phyloP scores from a whole-genome alignment of 2,113 vertebrate species.

The Ctenodactylus gundi region DNA sequence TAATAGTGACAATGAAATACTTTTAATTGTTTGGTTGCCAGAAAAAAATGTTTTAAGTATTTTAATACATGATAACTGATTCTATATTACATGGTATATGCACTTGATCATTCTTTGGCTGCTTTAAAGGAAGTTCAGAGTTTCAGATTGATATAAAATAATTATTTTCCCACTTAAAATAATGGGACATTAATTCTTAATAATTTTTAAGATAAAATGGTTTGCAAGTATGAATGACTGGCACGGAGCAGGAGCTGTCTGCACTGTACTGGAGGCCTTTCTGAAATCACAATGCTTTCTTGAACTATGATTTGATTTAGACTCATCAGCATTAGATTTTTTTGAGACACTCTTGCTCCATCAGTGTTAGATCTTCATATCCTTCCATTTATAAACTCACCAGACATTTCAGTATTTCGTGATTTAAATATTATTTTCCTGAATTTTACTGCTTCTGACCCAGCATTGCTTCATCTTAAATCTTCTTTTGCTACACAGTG shows the following conservation, averaged over 20 bases:
- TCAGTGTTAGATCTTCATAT: background rate
- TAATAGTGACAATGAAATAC: background rate
- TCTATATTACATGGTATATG: background rate
- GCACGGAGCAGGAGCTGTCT: background rate
- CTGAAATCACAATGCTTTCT: background rate
- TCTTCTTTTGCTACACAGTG: background rate
- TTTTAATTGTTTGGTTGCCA: background rate
- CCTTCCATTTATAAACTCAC: background rate
- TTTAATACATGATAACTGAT: background rate
- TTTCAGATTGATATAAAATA: background rate
- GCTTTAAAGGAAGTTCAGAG: background rate
- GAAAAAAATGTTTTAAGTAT: background rate
- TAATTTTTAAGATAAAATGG: background rate
- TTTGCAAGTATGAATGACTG: background rate
- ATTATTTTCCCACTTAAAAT: background rate
- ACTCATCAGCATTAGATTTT: background rate
- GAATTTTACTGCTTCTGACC: background rate
- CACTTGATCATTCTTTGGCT: background rate
- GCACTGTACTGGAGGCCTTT: background rate
- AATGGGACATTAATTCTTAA: background rate
- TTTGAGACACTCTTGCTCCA: too few species aligned
- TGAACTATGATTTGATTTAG: background rate
- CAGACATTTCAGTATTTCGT: background rate
- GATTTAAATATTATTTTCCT: background rate
- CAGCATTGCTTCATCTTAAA: background rate